Evolutionary conservation across 1,140 invertebrate species (phyloP), one percentile per base, ranked within the genome.

Genomic region (Adoxophyes honmai): DNA sequence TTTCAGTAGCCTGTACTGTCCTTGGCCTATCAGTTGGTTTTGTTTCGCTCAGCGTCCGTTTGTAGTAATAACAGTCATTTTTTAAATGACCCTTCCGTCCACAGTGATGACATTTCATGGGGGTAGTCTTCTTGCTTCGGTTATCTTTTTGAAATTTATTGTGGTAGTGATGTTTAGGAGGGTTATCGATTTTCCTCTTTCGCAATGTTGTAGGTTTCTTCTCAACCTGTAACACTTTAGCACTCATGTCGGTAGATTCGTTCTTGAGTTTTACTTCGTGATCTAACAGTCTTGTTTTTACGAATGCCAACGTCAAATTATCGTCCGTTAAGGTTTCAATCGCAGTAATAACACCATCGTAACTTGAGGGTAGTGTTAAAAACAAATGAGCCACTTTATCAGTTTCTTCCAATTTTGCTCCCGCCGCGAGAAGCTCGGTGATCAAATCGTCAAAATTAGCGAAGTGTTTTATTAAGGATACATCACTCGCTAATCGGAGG

Each of bases 261-360:
- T 64, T 64, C 57, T 56, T 71, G 14, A 81, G 37, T 57, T 88
- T 86, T 11, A 76, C 72, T 63, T 87, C 81, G 37, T 84, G 74
- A 57, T 88, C 83, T n/a, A 85, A 59, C n/a, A 86, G 60, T 55
- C 74, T 48, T 11, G 65, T 76, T 66, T 87, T 86, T 10, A 86
- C 77, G 72, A 86, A 86, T 14, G 59, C 68, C 39, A 82, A 68
- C 14, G 66, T 82, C 55, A 82, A 56, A 58, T 75, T 76, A 52
- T 78, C 70, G 52, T 79, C 72, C 0, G 71, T 57, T 28, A 87
- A 54, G 1, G 83, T 88, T 68, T 89, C 81, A 7, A 90, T 73
- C 6, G 84, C 81, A 14, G 82, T 86, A 9, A 83, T 66, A 16
- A 87, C 62, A 5, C 64, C 68, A 60, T 84, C 75, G 61, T 78